These are phyloP conservation scores for Thaumetopoea pityocampa DNA, from an alignment of 1,140 invertebrate genomes.

Conservation along the genomic window DNA sequence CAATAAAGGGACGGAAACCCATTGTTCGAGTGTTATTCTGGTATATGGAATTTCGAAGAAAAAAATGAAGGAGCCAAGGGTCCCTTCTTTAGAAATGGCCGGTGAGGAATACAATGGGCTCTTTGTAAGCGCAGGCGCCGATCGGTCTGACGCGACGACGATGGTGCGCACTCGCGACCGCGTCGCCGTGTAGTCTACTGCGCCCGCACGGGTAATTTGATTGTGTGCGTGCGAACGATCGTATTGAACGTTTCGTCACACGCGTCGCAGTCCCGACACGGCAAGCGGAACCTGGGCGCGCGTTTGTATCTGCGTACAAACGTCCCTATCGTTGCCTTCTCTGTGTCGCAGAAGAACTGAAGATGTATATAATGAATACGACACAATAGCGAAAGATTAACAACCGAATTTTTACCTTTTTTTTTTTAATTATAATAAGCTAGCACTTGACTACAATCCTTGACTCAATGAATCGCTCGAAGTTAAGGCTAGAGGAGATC, in stretches of 20 bases:
- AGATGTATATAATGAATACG: too few species aligned
- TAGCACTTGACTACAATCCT: too few species aligned
- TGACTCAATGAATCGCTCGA: too few species aligned
- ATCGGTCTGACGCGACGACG: constrained; percentile 56
- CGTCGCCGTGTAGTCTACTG: constrained; percentile 42
- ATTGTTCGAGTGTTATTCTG: constrained; percentile 70
- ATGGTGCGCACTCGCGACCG: constrained; percentile 29
- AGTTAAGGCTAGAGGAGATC: too few species aligned
- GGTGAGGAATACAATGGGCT: constrained; percentile 61
- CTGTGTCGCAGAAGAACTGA: too few species aligned
- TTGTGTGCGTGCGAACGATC: constrained; percentile 12
- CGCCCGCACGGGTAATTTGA: constrained; percentile 16
- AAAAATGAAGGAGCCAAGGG: constrained; percentile 47
- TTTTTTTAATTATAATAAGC: too few species aligned
- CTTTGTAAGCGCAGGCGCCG: constrained; percentile 70
- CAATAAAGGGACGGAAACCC: constrained; percentile 75
- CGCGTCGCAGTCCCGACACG: constrained; percentile 35
- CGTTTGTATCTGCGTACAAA: constrained; percentile 37
- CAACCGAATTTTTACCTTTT: too few species aligned
- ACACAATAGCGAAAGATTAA: too few species aligned
- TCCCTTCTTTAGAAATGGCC: constrained; percentile 51
- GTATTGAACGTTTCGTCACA: constrained; percentile 30
- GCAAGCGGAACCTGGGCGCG: constrained; percentile 20
- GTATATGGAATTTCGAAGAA: constrained; percentile 58
- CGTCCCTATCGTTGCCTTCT: too few species aligned